Evolutionary conservation across 2,888 invertebrate species (phyloP), one percentile per base, ranked within the genome.

Genomic region (Plutella xylostella): DNA sequence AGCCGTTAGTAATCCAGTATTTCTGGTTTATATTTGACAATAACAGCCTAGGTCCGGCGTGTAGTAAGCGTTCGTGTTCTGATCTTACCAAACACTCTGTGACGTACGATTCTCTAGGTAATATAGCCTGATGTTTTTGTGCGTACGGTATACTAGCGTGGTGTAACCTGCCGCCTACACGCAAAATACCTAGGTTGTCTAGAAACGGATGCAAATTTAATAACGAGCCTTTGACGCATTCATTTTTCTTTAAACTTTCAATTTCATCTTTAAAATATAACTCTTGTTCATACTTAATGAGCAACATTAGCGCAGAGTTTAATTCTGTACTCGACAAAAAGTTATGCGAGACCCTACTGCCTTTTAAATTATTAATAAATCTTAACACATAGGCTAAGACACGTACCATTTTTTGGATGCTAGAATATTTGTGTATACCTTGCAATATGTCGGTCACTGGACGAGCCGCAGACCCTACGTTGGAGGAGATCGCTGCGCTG

Each of bases 1-100:
- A 20, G 7, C 51, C 52, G 42, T 50, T 45, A 14, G 50, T 14
- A n/a, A 54, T 43, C 49, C 52, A 53, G 48, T 28, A 53, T 44
- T 17, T 38, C 43, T 50, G 48, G 17, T 41, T 46, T 31, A 52
- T 17, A n/a, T 7, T 31, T 14, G 46, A 15, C 6, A 52, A 19
- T 2, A 43, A 12, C 11, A 50, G 20, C 17, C 33, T 49, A 1
- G 44, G 50, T 1, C 47, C 50, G 19, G 50, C 47, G 20, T 50
- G 52, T 3, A 51, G 21, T 4, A 15, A 21, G 21, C 22, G 46
- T 22, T 43, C 28, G 39, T 48, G 49, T 30, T 51, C 51, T 33
- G 14, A 6, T 21, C n/a, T 20, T 3, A 42, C 33, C 4, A 42
- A 18, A 3, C 18, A 7, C 4, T 42, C 19, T n/a, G 42, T 42